These are phyloP conservation scores for Pyrrhura leucotis DNA, from an alignment of 2,797 vertebrate genomes.

Conservation along the genomic window DNA sequence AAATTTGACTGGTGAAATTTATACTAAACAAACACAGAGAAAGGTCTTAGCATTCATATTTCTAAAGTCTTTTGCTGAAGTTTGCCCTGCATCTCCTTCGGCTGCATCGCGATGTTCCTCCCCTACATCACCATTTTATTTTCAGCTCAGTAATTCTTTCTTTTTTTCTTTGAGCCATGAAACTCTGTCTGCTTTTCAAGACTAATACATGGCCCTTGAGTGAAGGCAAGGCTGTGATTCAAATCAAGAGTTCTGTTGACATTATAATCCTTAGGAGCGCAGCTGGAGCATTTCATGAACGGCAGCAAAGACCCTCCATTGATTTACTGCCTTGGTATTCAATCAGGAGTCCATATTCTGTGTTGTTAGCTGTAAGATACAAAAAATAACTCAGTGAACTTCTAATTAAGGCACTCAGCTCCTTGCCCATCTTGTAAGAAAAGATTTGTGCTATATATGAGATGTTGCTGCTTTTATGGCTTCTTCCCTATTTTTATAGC, in stretches of 20 bases:
- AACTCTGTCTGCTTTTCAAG: slow-evolving; percentile 62
- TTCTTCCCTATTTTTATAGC: slow-evolving; percentile 66
- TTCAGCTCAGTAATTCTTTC: slow-evolving; percentile 40
- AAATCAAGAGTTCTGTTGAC: slow-evolving; percentile 75
- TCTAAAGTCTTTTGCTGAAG: not conserved
- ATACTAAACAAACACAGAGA: not conserved
- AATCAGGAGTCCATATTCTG: slow-evolving; percentile 60
- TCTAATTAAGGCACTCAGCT: slow-evolving; percentile 62
- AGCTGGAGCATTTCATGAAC: slow-evolving; percentile 72
- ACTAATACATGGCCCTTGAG: slow-evolving; percentile 48
- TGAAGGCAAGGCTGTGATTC: slow-evolving; percentile 72
- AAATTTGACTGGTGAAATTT: not conserved
- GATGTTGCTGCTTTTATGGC: slow-evolving; percentile 33
- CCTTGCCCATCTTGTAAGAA: slow-evolving; percentile 24
- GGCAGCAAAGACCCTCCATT: slow-evolving; percentile 53
- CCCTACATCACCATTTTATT: slow-evolving; percentile 54
- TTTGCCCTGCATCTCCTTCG: not conserved
- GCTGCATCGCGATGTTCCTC: not conserved
- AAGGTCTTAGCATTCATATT: not conserved
- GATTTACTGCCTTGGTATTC: slow-evolving; percentile 74
- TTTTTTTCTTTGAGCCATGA: not conserved
- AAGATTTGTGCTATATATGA: slow-evolving; percentile 36
- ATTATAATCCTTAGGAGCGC: slow-evolving; percentile 70
- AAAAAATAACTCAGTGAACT: slow-evolving; percentile 34
- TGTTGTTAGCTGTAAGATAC: slow-evolving; percentile 12